Evolutionary conservation across 2,888 invertebrate species (phyloP).

Genomic region (Nomada goodeniana): DNA sequence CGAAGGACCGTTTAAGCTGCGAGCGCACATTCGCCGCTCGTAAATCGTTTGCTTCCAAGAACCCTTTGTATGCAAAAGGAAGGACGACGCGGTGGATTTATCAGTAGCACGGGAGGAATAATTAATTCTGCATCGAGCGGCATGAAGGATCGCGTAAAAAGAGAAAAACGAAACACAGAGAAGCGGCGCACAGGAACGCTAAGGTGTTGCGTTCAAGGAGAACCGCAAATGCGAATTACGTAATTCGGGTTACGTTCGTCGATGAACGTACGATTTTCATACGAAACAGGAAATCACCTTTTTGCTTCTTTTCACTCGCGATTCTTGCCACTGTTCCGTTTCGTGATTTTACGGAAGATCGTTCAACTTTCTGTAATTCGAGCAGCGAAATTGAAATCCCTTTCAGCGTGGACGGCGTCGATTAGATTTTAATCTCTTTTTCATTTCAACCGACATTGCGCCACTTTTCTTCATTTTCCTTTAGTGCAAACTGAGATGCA

Average conservation of each 20-base stretch:
- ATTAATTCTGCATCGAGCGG: conserved; percentile 32
- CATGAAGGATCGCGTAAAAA: conserved; percentile 27
- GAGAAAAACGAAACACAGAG: conserved; percentile 60
- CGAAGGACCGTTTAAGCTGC: conserved; percentile 2
- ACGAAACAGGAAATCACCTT: conserved; percentile 53
- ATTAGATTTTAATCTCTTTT: background rate
- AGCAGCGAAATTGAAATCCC: background rate
- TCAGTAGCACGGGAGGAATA: conserved; percentile 36
- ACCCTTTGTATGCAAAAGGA: conserved; percentile 31
- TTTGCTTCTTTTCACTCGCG: conserved; percentile 33
- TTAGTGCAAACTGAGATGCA: no score
- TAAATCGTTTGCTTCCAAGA: conserved; percentile 12
- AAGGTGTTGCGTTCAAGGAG: conserved; percentile 74
- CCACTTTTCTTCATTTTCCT: no score
- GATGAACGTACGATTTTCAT: conserved; percentile 39
- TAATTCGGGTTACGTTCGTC: conserved; percentile 70
- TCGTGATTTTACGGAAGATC: background rate
- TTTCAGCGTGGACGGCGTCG: background rate
- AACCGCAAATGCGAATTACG: conserved; percentile 70
- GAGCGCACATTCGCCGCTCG: conserved; percentile 10
- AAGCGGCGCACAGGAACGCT: conserved; percentile 63
- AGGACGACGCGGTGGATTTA: conserved; percentile 4
- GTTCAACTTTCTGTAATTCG: background rate
- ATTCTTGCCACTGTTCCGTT: conserved; percentile 10
- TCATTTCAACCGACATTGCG: no score